Conservation (phyloP, 2,797 vertebrate species). For the Sebastes melanostomus region DNA sequence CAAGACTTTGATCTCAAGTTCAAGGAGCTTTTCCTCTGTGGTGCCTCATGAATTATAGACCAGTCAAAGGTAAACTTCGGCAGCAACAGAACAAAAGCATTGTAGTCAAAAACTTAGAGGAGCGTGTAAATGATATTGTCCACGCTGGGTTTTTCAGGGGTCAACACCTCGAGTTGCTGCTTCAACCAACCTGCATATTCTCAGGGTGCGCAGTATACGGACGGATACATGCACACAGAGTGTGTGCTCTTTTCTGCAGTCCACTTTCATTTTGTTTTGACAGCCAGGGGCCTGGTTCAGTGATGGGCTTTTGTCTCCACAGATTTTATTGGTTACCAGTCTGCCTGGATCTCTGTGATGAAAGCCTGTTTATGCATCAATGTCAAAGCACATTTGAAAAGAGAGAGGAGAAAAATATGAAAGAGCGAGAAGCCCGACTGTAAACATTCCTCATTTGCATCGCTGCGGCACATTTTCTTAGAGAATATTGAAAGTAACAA, state of each 20-base stretch:
- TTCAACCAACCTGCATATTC: background rate
- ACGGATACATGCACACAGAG: background rate
- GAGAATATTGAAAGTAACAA: background rate
- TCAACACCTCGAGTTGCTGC: background rate
- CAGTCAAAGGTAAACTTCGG: background rate
- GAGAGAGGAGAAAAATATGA: background rate
- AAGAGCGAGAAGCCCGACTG: background rate
- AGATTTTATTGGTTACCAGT: constrained; percentile 18
- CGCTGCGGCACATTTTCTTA: background rate
- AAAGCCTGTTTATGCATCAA: constrained; percentile 16
- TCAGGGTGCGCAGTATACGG: background rate
- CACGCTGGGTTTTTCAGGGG: background rate
- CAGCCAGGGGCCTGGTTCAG: constrained; percentile 2
- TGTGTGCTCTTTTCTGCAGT: background rate
- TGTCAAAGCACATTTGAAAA: background rate
- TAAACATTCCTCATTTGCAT: background rate
- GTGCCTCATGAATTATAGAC: background rate
- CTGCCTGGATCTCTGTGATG: background rate
- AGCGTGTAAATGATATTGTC: background rate
- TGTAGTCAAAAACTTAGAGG: background rate
- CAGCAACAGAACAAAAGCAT: background rate
- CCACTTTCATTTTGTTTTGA: constrained; percentile 24
- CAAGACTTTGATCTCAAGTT: constrained; percentile 35
- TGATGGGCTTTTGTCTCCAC: constrained; percentile 1
- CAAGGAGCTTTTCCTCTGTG: constrained; percentile 12